Base-by-base conservation (phyloP, 1,140 invertebrate species). In the Campodea augens region DNA sequence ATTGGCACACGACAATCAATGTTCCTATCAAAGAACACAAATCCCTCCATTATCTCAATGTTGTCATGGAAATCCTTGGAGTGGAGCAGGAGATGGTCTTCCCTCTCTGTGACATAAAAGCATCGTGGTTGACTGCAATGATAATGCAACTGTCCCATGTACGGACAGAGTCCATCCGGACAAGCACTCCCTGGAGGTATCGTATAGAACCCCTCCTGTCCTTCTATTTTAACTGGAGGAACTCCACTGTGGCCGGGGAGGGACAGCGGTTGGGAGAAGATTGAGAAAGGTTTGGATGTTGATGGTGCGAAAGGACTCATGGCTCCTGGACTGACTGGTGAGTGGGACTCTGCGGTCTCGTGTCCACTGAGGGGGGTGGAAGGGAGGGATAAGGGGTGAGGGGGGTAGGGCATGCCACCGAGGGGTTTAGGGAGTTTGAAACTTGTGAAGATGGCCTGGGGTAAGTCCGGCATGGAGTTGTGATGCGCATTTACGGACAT, bases 401-500 rank as follows among this genome's bases (percentile, higher is more conserved):
- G 7, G 27, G 27, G 27, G 27, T 15, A 32, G 27, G 27, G 7
- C 27, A 32, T 32, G 4, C n/a, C n/a, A 38, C 51, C 50, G 37
- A 23, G 36, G 20, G 60, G 56, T 64, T 89, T 87, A 18, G 86
- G 85, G 44, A 91, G 65, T 59, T 91, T 91, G 57, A 90, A 91
- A 52, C 84, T 88, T 21, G 86, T 89, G 58, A 90, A 91, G 51
- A 91, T 89, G 5, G 86, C 87, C 62, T 90, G 84, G 5, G 84
- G 84, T 24, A 79, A 78, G 44, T 75, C 73, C 48, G 55, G 44
- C 7, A 29, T 32, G n/a, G 21, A 32, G n/a, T 72, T 67, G n/a
- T n/a, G n/a, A n/a, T n/a, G n/a, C n/a, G n/a, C n/a, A 41, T 70
- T 69, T 51, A 70, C 58, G 57, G 59, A 57, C 46, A 68, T 51